Evolutionary conservation across 2,113 vertebrate species (phyloP), one percentile per base, ranked within the genome.

Genomic region (Cyanistes caeruleus): DNA sequence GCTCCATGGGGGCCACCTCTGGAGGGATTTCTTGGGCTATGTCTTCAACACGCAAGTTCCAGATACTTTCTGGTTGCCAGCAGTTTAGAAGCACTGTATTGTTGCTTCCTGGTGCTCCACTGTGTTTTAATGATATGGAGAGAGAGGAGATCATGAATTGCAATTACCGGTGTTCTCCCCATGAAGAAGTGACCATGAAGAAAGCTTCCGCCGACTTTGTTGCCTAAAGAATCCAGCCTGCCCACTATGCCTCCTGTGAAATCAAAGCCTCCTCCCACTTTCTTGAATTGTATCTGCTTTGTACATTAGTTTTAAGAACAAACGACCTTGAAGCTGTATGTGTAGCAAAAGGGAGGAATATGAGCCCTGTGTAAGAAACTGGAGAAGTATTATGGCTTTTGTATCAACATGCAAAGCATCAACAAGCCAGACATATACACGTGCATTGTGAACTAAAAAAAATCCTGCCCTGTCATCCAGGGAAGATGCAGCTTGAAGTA

Each of bases 181-280:
- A 48, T 59, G 62, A 88, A 92, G 58, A 62, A 96, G 39, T 43
- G 77, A 92, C 68, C 68, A 48, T 16, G 41, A 55, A 78, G 75
- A 88, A 92, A 90, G 35, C 52, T 90, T 94, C 92, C 51, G 73
- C 39, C 1, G 0, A 72, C 41, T 88, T 59, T 78, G 60, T 12
- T 4, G 1, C 64, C 52, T 83, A 68, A 92, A 87, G 73, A 92
- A 93, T 96, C 68, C 95, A 84, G 88, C 53, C 95, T 95, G 95
- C 88, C 96, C 88, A 97, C 96, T 86, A n/a, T 1, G 55, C 68
- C 82, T 93, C 94, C 92, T 96, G 88, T 96, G 93, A 97, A 97
- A 97, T 51, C 80, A 92, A 96, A 96, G 95, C 93, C 64, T 94
- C 90, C 88, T 96, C 96, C 96, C 74, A 96, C 95, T 96, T 94